Base-by-base conservation (phyloP, 2,888 invertebrate species). In the Ophion ellenae region DNA sequence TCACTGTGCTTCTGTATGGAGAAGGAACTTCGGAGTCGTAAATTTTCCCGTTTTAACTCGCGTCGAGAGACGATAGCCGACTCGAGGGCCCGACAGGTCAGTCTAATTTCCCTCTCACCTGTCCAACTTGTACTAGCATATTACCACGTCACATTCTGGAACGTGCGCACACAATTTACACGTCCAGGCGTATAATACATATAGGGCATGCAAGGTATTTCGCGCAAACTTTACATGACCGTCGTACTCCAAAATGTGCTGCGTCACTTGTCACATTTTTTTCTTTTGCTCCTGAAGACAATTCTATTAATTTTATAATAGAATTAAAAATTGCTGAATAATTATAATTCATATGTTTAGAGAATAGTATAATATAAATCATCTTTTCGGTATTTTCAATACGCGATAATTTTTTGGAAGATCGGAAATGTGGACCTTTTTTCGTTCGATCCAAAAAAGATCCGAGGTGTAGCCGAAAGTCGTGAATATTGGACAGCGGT, bases 21-120 rank as follows among this genome's bases (percentile, higher is more conserved):
- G 36, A 66, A 5, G 9, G 10, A 73, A 57, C 64, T 66, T 53
- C 66, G 32, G 53, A n/a, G 1, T 76, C 20, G 53, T 66, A 66
- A 20, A 32, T 83, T 74, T 71, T 83, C 74, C 32, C 40, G 69
- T 64, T 63, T 69, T 32, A 74, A 63, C 59, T 70, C 36, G 45
- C 40, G 59, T 24, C 20, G 73, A 64, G 71, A 70, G 75, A 82
- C 73, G 67, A 47, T 86, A 77, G 78, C 75, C 53, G 80, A 67
- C 77, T 73, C 63, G 81, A 86, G 70, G 80, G 83, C 83, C 79
- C 77, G 84, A 78, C 79, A 64, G 81, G 47, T 81, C 87, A 76
- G 71, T 75, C 85, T 86, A 87, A 87, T 86, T 86, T 85, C 76
- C 86, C 88, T 87, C 87, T 88, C 88, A 88, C 88, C 69, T 78